Base-by-base conservation (phyloP, 1,140 invertebrate genomes). In the Medauroidea extradentata region DNA sequence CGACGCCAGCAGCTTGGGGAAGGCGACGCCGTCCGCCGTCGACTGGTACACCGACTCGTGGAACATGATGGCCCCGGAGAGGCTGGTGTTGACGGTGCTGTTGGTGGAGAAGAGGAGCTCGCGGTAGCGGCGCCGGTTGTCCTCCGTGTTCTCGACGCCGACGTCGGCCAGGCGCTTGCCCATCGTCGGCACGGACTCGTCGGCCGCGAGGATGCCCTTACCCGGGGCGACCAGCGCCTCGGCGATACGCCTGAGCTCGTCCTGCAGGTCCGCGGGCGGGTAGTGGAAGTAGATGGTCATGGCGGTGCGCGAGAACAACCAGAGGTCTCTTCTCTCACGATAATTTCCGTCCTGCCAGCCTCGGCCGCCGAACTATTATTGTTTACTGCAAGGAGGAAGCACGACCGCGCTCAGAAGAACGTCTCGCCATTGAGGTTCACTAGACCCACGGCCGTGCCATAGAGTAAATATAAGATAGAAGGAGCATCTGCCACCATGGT, bases 11-110 rank as follows among this genome's bases (percentile, higher is more conserved):
- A 94, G 69, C 44, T 91, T 81, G 4, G 89, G 83, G 74, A 96
- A 91, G n/a, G 90, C 86, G 0, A 84, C 88, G 46, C 92, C 93
- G 70, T 93, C 87, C 61, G 91, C 89, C 27, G 88, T 80, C 73
- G 94, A 96, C 79, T 99, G 96, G 82, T 96, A 96, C 19, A 99
- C 81, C 3, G 96, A 99, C 78, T 99, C 97, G 77, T 99, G 93
- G 85, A 94, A 99, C 50, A 99, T 80, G 69, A 96, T 95, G 4
- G 96, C 93, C 41, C 93, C 93, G 21, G 91, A 94, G 67, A 96
- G 88, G 74, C 90, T 84, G 49, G 91, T 81, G 27, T 83, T 74
- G 27, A 87, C 74, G 68, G 83, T 83, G 41, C 88, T 82, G 67
- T 91, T 86, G 55, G 89, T 79, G 66, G 89, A 93, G 82, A 99